Conservation (phyloP, 2,113 vertebrate species). For the Glaucidium brasilianum region DNA sequence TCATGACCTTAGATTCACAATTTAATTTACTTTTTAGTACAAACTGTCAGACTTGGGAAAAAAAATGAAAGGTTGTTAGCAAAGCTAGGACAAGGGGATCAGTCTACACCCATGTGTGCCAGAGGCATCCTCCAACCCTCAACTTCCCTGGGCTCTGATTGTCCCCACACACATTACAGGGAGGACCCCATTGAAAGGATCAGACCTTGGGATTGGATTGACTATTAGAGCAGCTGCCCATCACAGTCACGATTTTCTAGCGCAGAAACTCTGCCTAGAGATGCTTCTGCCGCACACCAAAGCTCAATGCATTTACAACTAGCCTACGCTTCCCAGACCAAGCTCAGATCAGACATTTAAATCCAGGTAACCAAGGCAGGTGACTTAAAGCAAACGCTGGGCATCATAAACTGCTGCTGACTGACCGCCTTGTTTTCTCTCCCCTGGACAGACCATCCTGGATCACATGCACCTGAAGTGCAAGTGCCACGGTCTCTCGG, state of each 20-base stretch:
- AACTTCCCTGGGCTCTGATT: background rate
- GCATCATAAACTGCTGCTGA: background rate
- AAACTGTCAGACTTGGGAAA: fast-evolving
- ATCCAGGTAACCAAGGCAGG: background rate
- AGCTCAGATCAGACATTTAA: background rate
- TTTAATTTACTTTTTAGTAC: background rate
- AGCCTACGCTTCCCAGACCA: background rate
- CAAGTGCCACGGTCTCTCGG: slow-evolving; percentile 95
- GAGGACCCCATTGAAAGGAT: background rate
- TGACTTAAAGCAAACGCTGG: fast-evolving
- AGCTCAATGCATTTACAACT: background rate
- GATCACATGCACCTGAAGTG: slow-evolving; percentile 99
- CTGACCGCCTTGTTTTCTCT: background rate
- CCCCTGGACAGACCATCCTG: slow-evolving; percentile 86
- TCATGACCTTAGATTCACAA: background rate
- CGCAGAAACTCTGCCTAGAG: fast-evolving
- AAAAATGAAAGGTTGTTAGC: background rate
- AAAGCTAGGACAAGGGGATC: background rate
- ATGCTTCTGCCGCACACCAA: background rate
- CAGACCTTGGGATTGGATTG: background rate
- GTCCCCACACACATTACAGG: background rate
- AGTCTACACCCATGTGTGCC: background rate
- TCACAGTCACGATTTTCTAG: background rate
- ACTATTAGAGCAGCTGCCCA: background rate
- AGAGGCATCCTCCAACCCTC: background rate